Evolutionary conservation across 2,888 invertebrate genomes (phyloP).

Genomic region (Acanthosepion esculentum): DNA sequence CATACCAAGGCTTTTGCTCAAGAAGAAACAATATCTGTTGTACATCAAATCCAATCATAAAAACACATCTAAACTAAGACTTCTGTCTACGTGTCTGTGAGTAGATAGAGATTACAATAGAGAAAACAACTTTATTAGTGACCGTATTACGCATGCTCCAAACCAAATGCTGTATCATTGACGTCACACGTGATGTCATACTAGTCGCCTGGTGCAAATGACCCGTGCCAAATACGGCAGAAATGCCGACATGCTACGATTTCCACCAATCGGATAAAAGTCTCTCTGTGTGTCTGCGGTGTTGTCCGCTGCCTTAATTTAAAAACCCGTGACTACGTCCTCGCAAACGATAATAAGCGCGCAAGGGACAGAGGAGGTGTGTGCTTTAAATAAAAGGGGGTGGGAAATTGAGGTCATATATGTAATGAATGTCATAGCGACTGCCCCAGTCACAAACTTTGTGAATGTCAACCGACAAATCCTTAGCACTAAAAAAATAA

Average conservation of each 20-base stretch:
- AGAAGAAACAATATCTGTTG: too few species aligned
- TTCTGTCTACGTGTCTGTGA: too few species aligned
- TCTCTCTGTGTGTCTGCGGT: background rate
- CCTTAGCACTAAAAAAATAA: background rate
- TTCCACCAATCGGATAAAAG: background rate
- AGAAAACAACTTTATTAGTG: too few species aligned
- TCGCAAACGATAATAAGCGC: background rate
- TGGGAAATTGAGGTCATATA: background rate
- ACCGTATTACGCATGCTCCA: too few species aligned
- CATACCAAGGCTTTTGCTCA: too few species aligned
- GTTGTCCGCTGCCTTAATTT: too few species aligned
- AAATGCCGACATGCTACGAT: background rate
- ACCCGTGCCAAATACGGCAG: background rate
- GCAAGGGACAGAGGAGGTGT: background rate
- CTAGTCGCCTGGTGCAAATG: background rate
- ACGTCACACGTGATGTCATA: background rate
- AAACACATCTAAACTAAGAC: too few species aligned
- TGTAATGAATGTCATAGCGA: background rate
- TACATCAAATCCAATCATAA: too few species aligned
- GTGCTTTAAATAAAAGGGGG: background rate
- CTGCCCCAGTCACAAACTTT: background rate
- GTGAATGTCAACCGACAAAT: background rate
- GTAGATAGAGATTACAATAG: too few species aligned
- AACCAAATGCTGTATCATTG: too few species aligned
- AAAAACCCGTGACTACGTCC: too few species aligned